A percentile compares a stretch with the other conserved stretches of the same genome.
phyloP scores from a whole-genome alignment of 1,140 invertebrate species.

The Hestina assimilis region DNA sequence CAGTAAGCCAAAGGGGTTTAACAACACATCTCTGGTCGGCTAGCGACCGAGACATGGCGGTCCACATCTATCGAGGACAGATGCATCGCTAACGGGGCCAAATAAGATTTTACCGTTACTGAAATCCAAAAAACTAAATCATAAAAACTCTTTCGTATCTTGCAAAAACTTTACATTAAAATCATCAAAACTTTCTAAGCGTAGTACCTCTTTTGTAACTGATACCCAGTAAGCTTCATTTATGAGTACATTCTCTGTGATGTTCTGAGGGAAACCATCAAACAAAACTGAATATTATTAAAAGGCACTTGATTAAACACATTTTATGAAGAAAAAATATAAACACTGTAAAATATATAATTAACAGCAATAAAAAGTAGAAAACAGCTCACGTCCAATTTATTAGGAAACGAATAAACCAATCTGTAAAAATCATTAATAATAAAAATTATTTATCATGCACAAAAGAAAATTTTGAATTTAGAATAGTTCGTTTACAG shows the following conservation, averaged over 20 bases:
- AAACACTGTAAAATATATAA: slow-evolving; percentile 18
- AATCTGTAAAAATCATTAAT: slow-evolving; percentile 62
- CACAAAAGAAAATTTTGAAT: slow-evolving; percentile 61
- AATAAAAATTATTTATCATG: slow-evolving; percentile 30
- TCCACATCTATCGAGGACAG: slow-evolving; percentile 74
- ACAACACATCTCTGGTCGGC: slow-evolving; percentile 62
- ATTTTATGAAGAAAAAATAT: slow-evolving; percentile 27
- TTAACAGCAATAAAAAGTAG: slow-evolving; percentile 33
- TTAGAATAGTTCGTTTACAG: slow-evolving; percentile 46
- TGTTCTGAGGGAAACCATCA: slow-evolving; percentile 86
- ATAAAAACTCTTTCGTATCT: slow-evolving; percentile 75
- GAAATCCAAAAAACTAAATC: slow-evolving; percentile 77
- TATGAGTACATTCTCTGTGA: slow-evolving; percentile 95
- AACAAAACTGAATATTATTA: slow-evolving; percentile 76
- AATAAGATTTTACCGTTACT: slow-evolving; percentile 77
- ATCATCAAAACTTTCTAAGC: slow-evolving; percentile 78
- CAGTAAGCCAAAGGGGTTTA: slow-evolving; percentile 73
- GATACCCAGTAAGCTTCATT: slow-evolving; percentile 95
- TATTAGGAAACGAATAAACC: slow-evolving; percentile 56
- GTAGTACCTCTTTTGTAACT: slow-evolving; percentile 91
- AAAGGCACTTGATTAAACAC: slow-evolving; percentile 52
- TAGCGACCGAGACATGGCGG: slow-evolving; percentile 46
- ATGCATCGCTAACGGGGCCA: slow-evolving; percentile 78
- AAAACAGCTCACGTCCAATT: slow-evolving; percentile 61
- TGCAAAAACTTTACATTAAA: slow-evolving; percentile 78